Evolutionary conservation across 1,140 invertebrate genomes (phyloP).

Genomic region (Penaeus japonicus): DNA sequence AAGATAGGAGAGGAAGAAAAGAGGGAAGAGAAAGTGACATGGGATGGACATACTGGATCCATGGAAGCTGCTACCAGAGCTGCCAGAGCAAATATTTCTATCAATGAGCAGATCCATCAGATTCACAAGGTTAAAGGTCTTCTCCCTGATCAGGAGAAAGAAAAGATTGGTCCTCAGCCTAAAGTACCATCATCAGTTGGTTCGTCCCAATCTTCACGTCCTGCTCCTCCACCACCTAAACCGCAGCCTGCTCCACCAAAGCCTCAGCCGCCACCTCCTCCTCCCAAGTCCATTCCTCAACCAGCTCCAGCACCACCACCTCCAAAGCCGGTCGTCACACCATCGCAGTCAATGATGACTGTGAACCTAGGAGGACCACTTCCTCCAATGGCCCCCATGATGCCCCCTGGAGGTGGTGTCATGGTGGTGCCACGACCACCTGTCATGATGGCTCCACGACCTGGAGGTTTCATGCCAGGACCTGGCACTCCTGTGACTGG

Average conservation of each 20-base stretch:
- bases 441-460: constrained; percentile 58
- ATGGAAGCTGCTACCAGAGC: constrained; percentile 90
- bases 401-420: constrained; percentile 47
- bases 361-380: constrained; percentile 56
- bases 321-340: constrained; percentile 44
- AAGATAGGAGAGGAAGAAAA: constrained; percentile 97
- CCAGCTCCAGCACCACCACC: constrained; percentile 60
- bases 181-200: constrained; percentile 41
- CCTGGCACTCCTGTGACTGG: constrained; percentile 36
- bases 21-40: constrained; percentile 79
- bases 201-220: constrained; percentile 60
- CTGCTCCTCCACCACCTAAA: constrained; percentile 54
- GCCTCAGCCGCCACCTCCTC: constrained; percentile 62
- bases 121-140: constrained; percentile 94
- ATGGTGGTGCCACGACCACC: constrained; percentile 59
- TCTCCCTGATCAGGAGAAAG: constrained; percentile 91
- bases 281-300: constrained; percentile 62
- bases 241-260: constrained; percentile 60
- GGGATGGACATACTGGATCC: constrained; percentile 97
- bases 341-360: constrained; percentile 58
- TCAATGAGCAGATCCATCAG: constrained; percentile 97
- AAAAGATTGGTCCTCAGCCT: constrained; percentile 76
- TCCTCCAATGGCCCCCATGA: constrained; percentile 59
- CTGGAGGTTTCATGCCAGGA: constrained; percentile 53
- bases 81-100: constrained; percentile 92